Conservation (phyloP, 2,888 invertebrate species). For the Lasius platythorax region DNA sequence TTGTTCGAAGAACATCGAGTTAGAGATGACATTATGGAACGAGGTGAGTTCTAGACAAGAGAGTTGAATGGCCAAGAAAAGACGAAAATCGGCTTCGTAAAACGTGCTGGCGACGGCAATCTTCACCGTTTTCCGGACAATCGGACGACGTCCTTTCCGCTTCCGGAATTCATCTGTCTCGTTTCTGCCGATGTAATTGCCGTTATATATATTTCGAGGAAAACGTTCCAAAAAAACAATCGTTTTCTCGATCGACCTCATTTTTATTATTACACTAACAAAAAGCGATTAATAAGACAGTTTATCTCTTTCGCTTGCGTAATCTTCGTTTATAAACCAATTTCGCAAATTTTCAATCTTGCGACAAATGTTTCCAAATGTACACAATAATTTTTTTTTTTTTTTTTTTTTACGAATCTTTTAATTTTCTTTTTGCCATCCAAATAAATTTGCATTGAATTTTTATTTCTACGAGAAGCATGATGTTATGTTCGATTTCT, state of each 20-base stretch:
- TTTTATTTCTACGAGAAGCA: neutral
- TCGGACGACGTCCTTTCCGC: constrained; percentile 73
- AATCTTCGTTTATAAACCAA: constrained; percentile 11
- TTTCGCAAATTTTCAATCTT: constrained; percentile 11
- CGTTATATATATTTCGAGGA: constrained; percentile 62
- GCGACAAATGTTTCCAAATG: neutral
- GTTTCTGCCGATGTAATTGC: constrained; percentile 67
- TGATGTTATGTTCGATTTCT: neutral
- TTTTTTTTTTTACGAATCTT: constrained; percentile 29
- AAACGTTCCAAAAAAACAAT: constrained; percentile 43
- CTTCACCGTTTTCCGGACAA: constrained; percentile 76
- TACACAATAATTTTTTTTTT: neutral
- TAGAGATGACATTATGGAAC: constrained; percentile 34
- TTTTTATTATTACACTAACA: constrained; percentile 29
- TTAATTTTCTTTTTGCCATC: neutral
- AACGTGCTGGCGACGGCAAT: constrained; percentile 65
- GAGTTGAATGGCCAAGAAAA: constrained; percentile 44
- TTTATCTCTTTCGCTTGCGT: neutral
- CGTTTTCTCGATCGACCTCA: constrained; percentile 64
- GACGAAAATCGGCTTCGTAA: constrained; percentile 60
- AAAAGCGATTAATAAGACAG: constrained; percentile 19
- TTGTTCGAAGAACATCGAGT: constrained; percentile 2
- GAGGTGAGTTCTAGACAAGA: constrained; percentile 1
- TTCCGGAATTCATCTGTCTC: constrained; percentile 69
- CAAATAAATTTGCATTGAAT: neutral